Evolutionary conservation across 2,888 invertebrate genomes (phyloP), one percentile per base, ranked within the genome.

Genomic region (Chaitophorus viminalis): DNA sequence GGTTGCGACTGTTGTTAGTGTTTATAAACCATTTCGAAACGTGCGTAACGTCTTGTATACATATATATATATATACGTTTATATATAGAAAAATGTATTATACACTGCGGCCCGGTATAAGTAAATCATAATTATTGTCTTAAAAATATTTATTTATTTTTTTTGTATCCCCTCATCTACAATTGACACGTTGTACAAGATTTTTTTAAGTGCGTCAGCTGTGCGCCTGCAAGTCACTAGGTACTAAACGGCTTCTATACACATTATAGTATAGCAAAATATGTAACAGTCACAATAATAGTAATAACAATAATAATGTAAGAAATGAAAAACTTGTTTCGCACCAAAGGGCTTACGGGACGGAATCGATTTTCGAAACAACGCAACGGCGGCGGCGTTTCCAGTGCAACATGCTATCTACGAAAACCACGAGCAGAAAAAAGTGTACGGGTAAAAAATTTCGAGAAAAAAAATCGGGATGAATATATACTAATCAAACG

Each of bases 241-340:
- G 11, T 8, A n/a, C n/a, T n/a, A n/a, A n/a, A n/a, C n/a, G n/a
- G n/a, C n/a, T n/a, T n/a, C n/a, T n/a, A n/a, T n/a, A n/a, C n/a
- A n/a, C n/a, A n/a, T n/a, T n/a, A n/a, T n/a, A n/a, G n/a, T n/a
- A n/a, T n/a, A n/a, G n/a, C n/a, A n/a, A n/a, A n/a, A n/a, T n/a
- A n/a, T n/a, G n/a, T n/a, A n/a, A n/a, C n/a, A n/a, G n/a, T n/a
- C 52, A 70, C 14, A 29, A 17, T 14, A 65, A 36, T 31, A 29
- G 21, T 52, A 60, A 6, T 70, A 14, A 3, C 33, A 74, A 54
- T 36, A 72, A 52, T 70, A 33, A 60, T 33, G 14, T 5, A 6
- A 18, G 74, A 9, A 74, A 60, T 83, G n/a, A 74, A 74, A 83
- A 82, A 82, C 82, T 70, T 21, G 82, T 82, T 82, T 83, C 60